Base-by-base conservation (phyloP, 1,140 invertebrate species). In the Diachasma alloeum region DNA sequence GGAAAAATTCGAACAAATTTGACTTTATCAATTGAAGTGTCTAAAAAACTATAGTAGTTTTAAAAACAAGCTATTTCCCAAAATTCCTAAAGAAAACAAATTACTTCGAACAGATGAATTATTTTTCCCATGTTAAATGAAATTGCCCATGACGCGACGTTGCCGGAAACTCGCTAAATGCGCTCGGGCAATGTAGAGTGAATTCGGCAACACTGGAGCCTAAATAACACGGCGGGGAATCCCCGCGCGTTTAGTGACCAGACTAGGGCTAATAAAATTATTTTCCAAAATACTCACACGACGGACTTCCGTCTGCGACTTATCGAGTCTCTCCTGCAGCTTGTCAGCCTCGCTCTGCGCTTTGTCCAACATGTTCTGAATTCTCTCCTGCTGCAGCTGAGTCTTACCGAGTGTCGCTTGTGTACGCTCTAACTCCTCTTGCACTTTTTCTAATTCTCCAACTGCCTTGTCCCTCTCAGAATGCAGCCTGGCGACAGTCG, bases 341-440 rank as follows among this genome's bases (percentile, higher is more conserved):
- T 96, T 95, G 87, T 98, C 97, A n/a, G 95, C 93, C 82, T 98
- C 96, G 72, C 94, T 95, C 87, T 97, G 96, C 0, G 96, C 94
- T 82, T 97, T 96, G 86, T 97, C 96, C 74, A 97, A 89, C 10
- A 94, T 91, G 77, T 95, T 94, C 86, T 98, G 96, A 42, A 97
- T 88, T 88, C 97, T 97, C 85, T 97, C 96, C 84, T 97, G 95
- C 83, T 96, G 95, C 68, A 96, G 88, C 88, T 97, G 96, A 66
- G 95, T 94, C 88, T 98, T 97, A 81, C 95, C 95, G 17, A 97
- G 91, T 15, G 96, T 96, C 6, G 94, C 94, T 87, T 97, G 96
- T 26, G 95, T 94, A 63, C 96, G 92, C 89, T 98, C 97, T 81
- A 97, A 89, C 88, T 98, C 97, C 87, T 97, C 96, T 80, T 95